phyloP scores from a whole-genome alignment of 2,888 invertebrate genomes.

The Athalia cordata region DNA sequence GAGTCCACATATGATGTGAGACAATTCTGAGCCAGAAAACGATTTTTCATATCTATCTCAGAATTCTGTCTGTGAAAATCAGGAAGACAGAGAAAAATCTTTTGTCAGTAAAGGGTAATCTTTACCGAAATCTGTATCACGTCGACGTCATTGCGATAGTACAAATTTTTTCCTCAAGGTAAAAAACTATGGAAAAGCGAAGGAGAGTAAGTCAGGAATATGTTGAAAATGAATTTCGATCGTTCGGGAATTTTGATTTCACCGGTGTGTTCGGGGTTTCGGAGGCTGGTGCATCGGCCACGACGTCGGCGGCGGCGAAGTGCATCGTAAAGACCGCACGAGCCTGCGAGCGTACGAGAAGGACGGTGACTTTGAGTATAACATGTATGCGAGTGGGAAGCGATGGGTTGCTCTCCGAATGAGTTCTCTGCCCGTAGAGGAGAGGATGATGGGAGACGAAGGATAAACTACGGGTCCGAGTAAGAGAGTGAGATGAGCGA shows the following conservation, averaged over 20 bases:
- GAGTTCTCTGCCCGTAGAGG: slow-evolving; percentile 32
- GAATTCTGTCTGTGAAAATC: too few species aligned
- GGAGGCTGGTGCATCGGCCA: slow-evolving; percentile 1
- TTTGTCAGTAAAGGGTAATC: too few species aligned
- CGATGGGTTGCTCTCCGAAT: slow-evolving; percentile 17
- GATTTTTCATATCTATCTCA: too few species aligned
- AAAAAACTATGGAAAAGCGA: too few species aligned
- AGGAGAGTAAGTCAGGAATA: neutral
- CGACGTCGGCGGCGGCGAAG: slow-evolving; percentile 41
- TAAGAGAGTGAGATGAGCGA: neutral
- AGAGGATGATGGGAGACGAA: neutral
- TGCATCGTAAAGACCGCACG: slow-evolving; percentile 42
- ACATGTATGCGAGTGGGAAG: slow-evolving; percentile 4
- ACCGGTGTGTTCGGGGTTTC: slow-evolving; percentile 26
- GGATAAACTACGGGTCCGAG: slow-evolving; percentile 8
- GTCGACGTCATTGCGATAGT: too few species aligned
- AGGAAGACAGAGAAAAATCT: too few species aligned
- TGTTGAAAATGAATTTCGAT: neutral
- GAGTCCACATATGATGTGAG: too few species aligned
- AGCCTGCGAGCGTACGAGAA: slow-evolving; percentile 24
- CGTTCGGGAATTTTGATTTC: neutral
- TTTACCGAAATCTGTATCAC: too few species aligned
- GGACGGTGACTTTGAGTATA: slow-evolving; percentile 27
- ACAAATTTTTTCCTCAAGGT: too few species aligned
- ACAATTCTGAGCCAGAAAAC: too few species aligned